phyloP scores from a whole-genome alignment of 53 echinoderm and acorn worm species.

The Luidia sarsii region DNA sequence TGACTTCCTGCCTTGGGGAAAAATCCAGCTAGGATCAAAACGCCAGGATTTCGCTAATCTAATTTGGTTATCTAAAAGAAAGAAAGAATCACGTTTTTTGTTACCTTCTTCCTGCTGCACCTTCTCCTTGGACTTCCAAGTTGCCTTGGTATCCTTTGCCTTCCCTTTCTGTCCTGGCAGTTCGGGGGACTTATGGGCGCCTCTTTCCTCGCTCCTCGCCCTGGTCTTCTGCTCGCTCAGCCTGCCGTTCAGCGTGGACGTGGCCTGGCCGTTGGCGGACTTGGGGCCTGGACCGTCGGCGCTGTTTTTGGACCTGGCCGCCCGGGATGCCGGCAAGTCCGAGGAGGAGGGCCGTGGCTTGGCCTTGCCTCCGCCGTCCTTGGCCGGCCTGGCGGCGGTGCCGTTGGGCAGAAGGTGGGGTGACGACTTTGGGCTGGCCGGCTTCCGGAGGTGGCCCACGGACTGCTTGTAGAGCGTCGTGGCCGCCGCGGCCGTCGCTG shows the following conservation, averaged over 20 bases:
- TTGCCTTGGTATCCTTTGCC: slow-evolving; percentile 26
- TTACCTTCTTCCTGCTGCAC: too few relatives aligned
- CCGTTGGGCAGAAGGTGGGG: neutral
- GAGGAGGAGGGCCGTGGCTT: slow-evolving; percentile 24
- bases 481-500: neutral
- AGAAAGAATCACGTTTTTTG: too few relatives aligned
- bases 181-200: neutral
- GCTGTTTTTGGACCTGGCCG: slow-evolving; percentile 2
- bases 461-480: slow-evolving; percentile 9
- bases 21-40: too few relatives aligned
- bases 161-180: neutral
- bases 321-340: neutral
- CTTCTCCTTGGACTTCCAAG: slow-evolving; percentile 19
- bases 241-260: too few relatives aligned
- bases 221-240: neutral
- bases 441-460: slow-evolving; percentile 6
- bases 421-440: slow-evolving; percentile 24
- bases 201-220: neutral
- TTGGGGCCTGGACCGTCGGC: neutral
- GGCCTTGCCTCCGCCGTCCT: slow-evolving; percentile 15
- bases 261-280: too few relatives aligned
- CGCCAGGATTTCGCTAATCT: too few relatives aligned
- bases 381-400: neutral
- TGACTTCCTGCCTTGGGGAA: too few relatives aligned
- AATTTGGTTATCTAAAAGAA: too few relatives aligned